Conservation (phyloP, 2,888 invertebrate genomes). For the Apodemia duryi region DNA sequence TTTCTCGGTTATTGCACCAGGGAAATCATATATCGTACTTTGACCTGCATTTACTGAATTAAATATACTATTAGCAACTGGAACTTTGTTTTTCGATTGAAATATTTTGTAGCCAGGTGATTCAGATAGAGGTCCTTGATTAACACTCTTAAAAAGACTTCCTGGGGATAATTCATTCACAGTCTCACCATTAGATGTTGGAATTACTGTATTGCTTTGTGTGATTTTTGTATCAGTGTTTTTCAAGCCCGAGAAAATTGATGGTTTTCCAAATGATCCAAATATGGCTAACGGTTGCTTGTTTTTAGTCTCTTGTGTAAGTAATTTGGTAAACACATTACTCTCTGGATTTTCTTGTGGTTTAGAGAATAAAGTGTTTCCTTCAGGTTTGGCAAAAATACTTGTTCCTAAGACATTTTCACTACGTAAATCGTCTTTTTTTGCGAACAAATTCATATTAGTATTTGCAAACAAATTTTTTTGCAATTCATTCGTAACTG, state of each 20-base stretch:
- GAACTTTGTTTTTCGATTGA: constrained; percentile 58
- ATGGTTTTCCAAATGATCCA: constrained; percentile 43
- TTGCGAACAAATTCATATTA: constrained; percentile 31
- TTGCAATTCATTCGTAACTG: not conserved
- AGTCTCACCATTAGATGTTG: constrained; percentile 44
- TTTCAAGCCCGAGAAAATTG: constrained; percentile 17
- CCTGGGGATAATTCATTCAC: constrained; percentile 49
- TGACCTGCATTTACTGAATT: constrained; percentile 43
- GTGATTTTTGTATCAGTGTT: constrained; percentile 21
- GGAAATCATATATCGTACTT: constrained; percentile 52
- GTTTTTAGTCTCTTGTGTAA: constrained; percentile 35
- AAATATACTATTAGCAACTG: constrained; percentile 57
- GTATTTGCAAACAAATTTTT: constrained; percentile 24
- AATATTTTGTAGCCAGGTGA: constrained; percentile 53
- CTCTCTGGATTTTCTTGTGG: constrained; percentile 26
- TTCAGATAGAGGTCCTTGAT: constrained; percentile 26
- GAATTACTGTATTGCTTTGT: constrained; percentile 27
- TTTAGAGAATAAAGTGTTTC: constrained; percentile 37
- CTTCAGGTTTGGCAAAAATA: constrained; percentile 39
- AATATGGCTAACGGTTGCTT: constrained; percentile 48
- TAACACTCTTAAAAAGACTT: constrained; percentile 60
- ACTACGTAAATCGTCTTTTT: constrained; percentile 18
- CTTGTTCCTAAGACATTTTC: constrained; percentile 25
- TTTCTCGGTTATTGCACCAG: constrained; percentile 28
- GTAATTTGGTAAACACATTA: constrained; percentile 47